phyloP scores from a whole-genome alignment of 1,140 invertebrate species.

The Cotesia glomerata region DNA sequence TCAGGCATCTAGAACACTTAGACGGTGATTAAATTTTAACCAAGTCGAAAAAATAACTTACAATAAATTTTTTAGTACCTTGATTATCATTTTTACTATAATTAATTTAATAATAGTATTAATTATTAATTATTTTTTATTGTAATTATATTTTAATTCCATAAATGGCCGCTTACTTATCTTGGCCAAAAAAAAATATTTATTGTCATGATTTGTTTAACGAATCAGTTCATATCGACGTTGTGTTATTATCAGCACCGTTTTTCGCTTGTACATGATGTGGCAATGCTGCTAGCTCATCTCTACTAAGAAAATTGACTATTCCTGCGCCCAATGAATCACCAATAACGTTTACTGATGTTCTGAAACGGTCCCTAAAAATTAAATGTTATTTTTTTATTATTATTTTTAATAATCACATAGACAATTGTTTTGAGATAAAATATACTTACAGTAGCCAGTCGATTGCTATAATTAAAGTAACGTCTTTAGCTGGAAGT shows the following conservation, averaged over 20 bases:
- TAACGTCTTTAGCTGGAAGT: slow-evolving; percentile 81
- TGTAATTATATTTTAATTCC: not conserved
- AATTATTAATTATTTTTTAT: slow-evolving; percentile 19
- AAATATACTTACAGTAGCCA: slow-evolving; percentile 80
- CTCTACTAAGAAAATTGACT: slow-evolving; percentile 78
- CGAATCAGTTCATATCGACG: slow-evolving; percentile 54
- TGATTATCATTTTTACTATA: not conserved
- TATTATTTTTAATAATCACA: not conserved
- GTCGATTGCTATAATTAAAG: slow-evolving; percentile 83
- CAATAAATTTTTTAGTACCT: not conserved
- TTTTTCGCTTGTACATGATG: slow-evolving; percentile 46
- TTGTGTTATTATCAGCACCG: slow-evolving; percentile 51
- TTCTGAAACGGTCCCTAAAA: slow-evolving; percentile 84
- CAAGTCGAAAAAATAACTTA: slow-evolving; percentile 1
- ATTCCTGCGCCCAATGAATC: slow-evolving; percentile 88
- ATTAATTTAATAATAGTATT: not conserved
- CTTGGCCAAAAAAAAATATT: slow-evolving; percentile 11
- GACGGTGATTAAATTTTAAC: slow-evolving; percentile 29
- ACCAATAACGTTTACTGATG: slow-evolving; percentile 86
- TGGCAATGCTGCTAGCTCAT: slow-evolving; percentile 67
- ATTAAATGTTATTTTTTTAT: not conserved
- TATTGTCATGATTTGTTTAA: slow-evolving; percentile 28
- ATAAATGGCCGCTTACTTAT: not conserved
- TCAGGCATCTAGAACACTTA: slow-evolving; percentile 36
- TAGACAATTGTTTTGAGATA: not conserved